Percentiles rank a stretch among this genome's conserved stretches.
phyloP scores from a whole-genome alignment of 53 echinoderm and acorn worm species.

The Apostichopus leukothele region DNA sequence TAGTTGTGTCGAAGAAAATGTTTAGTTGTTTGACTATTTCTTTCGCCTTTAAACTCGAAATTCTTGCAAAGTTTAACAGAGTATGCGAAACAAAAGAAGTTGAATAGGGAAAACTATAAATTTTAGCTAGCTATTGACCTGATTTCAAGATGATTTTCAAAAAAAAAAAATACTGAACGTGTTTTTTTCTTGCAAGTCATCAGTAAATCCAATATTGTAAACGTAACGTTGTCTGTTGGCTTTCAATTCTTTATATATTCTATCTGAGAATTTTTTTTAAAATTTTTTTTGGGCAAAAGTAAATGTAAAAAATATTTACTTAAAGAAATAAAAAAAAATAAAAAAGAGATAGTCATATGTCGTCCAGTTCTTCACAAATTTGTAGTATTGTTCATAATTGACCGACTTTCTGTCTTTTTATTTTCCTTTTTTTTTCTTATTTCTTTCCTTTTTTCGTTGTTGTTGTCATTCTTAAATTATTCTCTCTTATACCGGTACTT shows the following conservation, averaged over 20 bases:
- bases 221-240: background rate
- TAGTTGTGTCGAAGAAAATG: no score
- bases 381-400: background rate
- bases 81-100: no score
- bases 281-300: background rate
- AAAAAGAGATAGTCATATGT: background rate
- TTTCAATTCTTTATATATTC: background rate
- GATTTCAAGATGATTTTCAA: no score
- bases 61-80: no score
- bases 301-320: constrained; percentile 4
- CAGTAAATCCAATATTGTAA: no score
- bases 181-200: no score
- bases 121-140: no score
- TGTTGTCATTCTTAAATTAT: background rate
- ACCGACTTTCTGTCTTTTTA: background rate
- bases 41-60: no score
- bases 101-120: no score
- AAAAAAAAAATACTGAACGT: no score
- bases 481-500: background rate
- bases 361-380: background rate
- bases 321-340: background rate
- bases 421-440: background rate
- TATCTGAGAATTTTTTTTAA: background rate
- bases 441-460: background rate
- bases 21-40: no score